Evolutionary conservation across 1,140 invertebrate species (phyloP).

Genomic region (Matsumurasca onukii): DNA sequence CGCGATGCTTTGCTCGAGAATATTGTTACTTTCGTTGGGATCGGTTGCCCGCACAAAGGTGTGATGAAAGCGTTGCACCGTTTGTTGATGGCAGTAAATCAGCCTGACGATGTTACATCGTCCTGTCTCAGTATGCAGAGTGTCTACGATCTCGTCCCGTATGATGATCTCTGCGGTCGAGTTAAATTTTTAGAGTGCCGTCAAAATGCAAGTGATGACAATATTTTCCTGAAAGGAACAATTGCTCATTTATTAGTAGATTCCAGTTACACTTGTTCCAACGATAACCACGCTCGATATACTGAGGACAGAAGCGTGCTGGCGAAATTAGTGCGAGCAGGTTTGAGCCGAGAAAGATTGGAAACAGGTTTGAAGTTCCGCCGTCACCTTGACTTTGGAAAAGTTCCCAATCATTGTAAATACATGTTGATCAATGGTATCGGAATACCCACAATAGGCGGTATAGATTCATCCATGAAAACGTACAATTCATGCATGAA

Average conservation of each 20-base stretch:
- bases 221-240: background rate
- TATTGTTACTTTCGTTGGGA: background rate
- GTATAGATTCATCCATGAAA: background rate
- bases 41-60: conserved; percentile 1
- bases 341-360: background rate
- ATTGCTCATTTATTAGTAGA: background rate
- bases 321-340: background rate
- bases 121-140: background rate
- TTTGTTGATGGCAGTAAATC: background rate
- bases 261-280: background rate
- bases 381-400: background rate
- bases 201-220: background rate
- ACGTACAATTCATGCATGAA: background rate
- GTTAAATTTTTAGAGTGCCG: background rate
- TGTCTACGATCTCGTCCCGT: background rate
- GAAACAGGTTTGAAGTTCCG: background rate
- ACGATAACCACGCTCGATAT: background rate
- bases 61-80: background rate
- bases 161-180: background rate
- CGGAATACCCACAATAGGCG: background rate
- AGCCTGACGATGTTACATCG: background rate
- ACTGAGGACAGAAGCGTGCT: background rate
- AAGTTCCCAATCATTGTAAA: background rate
- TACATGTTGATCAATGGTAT: background rate
- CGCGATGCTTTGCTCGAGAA: background rate